Evolutionary conservation across 1,140 invertebrate species (phyloP).

Genomic region (Sarcophaga bullata): DNA sequence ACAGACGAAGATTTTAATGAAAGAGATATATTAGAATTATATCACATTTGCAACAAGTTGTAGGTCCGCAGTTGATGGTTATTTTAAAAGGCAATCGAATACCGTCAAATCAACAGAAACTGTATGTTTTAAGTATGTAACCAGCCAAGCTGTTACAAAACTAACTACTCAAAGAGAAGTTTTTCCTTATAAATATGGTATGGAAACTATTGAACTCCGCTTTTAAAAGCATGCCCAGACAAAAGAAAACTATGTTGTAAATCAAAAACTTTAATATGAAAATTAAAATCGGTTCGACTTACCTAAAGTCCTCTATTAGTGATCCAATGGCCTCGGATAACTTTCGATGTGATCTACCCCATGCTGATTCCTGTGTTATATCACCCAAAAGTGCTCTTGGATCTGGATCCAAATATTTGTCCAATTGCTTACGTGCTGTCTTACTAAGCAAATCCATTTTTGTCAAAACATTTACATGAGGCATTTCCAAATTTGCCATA

Average conservation of each 20-base stretch:
- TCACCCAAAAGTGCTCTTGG: constrained; percentile 77
- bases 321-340: constrained; percentile 82
- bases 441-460: constrained; percentile 96
- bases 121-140: no score
- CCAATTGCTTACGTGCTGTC: constrained; percentile 80
- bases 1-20: no score
- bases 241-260: no score
- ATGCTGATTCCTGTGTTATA: constrained; percentile 70
- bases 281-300: constrained; percentile 26
- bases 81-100: no score
- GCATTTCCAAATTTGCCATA: constrained; percentile 95
- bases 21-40: no score
- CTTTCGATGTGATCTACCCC: constrained; percentile 80
- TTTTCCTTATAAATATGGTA: no score
- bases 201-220: no score
- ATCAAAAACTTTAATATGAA: background rate
- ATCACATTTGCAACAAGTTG: no score
- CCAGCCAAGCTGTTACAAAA: no score
- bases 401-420: constrained; percentile 88
- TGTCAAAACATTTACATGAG: constrained; percentile 93
- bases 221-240: background rate
- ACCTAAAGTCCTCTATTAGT: constrained; percentile 86
- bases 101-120: no score
- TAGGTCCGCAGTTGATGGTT: no score
- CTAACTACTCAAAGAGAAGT: no score